These are phyloP conservation scores for Fistularia tabacaria DNA, from an alignment of 2,797 vertebrate genomes.

Conservation along the genomic window DNA sequence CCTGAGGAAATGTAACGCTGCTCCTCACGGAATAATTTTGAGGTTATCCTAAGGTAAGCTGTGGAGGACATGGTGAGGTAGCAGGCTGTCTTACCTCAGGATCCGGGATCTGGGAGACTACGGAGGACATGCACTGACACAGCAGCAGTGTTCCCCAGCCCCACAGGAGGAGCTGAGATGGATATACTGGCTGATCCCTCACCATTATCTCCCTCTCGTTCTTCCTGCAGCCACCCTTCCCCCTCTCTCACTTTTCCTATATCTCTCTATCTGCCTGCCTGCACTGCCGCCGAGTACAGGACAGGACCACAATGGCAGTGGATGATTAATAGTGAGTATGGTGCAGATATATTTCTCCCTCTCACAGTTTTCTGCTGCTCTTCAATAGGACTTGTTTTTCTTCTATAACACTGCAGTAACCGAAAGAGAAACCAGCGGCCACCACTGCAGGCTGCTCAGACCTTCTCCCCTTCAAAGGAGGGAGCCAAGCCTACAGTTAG, in stretches of 20 bases:
- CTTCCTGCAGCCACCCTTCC: constrained; percentile 60
- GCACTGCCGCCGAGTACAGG: constrained; percentile 46
- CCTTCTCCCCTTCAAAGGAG: constrained; percentile 24
- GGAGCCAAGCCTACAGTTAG: constrained; percentile 53
- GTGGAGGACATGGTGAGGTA: constrained; percentile 30
- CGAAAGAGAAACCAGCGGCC: constrained; percentile 8
- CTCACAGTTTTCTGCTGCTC: constrained; percentile 28
- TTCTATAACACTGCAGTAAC: constrained; percentile 20
- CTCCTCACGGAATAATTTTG: constrained; percentile 13
- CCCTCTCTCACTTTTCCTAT: constrained; percentile 39
- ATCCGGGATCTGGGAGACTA: constrained; percentile 75
- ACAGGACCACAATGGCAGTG: constrained; percentile 66
- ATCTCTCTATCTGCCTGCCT: constrained; percentile 35
- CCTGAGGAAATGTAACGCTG: neutral
- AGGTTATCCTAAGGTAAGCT: constrained; percentile 26
- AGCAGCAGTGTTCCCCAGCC: constrained; percentile 68
- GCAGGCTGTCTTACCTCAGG: constrained; percentile 78
- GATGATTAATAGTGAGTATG: constrained; percentile 67
- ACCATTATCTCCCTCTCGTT: constrained; percentile 63
- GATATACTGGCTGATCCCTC: constrained; percentile 60
- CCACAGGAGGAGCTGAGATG: constrained; percentile 53
- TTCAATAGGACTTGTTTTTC: constrained; percentile 20
- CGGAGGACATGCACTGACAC: constrained; percentile 70
- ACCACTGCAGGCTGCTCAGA: constrained; percentile 32
- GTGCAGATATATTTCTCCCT: constrained; percentile 44